Conservation (phyloP, 1,140 invertebrate species). For the Orchestia grillus region DNA sequence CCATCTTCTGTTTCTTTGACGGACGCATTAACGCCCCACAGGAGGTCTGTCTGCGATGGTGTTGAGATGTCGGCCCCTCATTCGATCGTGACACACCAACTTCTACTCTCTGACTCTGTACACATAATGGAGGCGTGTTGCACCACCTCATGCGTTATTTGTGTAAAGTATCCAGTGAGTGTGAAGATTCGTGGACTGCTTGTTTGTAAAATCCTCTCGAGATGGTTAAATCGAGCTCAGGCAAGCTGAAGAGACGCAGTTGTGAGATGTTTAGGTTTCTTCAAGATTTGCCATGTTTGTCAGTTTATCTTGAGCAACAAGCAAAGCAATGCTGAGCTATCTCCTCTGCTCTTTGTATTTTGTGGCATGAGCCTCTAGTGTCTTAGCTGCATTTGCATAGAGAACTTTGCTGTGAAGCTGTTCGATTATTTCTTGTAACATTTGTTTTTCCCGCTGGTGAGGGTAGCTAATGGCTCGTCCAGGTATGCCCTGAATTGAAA, state of each 20-base stretch:
- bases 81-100: background rate
- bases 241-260: background rate
- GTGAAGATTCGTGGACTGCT: background rate
- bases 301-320: background rate
- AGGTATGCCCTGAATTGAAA: too few species aligned
- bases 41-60: background rate
- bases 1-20: background rate
- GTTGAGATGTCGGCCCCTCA: background rate
- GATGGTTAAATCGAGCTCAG: background rate
- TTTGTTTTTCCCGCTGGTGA: background rate
- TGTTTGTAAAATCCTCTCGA: background rate
- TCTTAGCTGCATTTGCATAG: background rate
- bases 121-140: background rate
- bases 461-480: background rate
- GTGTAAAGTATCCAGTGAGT: background rate
- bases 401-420: background rate
- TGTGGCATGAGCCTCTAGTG: background rate
- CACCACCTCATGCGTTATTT: background rate
- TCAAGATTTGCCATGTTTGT: background rate
- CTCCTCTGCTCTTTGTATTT: background rate
- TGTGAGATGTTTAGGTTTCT: background rate
- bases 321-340: background rate
- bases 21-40: background rate
- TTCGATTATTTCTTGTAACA: background rate
- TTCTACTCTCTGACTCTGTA: background rate